Evolutionary conservation across 1,140 invertebrate species (phyloP).

Genomic region (Drosophila murphyi): DNA sequence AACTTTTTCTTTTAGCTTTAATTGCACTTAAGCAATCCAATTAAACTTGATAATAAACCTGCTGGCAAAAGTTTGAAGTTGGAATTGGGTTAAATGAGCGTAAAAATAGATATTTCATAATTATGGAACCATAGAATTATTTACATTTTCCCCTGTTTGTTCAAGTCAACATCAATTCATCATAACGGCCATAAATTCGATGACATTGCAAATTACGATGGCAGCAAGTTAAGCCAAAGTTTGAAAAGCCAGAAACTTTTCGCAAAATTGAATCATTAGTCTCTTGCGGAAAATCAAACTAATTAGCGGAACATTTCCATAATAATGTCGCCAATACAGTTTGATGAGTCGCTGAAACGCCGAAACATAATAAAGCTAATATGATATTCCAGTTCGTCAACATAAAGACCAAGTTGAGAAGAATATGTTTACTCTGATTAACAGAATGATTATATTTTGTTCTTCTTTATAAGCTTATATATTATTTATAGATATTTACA

Average conservation of each 20-base stretch:
- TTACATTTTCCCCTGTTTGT: conserved; percentile 8
- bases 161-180: conserved; percentile 6
- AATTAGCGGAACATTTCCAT: conserved; percentile 64
- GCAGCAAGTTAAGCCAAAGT: conserved; percentile 43
- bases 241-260: conserved; percentile 39
- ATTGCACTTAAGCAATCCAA: conserved; percentile 18
- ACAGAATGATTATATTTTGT: background rate
- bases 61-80: conserved; percentile 1
- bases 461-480: no score
- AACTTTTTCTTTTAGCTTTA: conserved; percentile 24
- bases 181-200: conserved; percentile 20
- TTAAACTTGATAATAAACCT: conserved; percentile 18
- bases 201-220: conserved; percentile 16
- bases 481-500: no score
- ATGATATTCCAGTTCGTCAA: conserved; percentile 61
- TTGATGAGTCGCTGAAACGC: background rate
- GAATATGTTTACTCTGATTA: conserved; percentile 11
- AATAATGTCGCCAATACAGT: background rate
- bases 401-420: conserved; percentile 67
- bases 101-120: conserved; percentile 33
- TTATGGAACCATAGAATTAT: background rate
- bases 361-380: no score
- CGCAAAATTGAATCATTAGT: conserved; percentile 57
- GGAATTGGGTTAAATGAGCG: conserved; percentile 16
- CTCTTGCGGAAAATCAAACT: conserved; percentile 52